Evolutionary conservation across 2,797 vertebrate species (phyloP).

Genomic region (Tiaroga cobitis): DNA sequence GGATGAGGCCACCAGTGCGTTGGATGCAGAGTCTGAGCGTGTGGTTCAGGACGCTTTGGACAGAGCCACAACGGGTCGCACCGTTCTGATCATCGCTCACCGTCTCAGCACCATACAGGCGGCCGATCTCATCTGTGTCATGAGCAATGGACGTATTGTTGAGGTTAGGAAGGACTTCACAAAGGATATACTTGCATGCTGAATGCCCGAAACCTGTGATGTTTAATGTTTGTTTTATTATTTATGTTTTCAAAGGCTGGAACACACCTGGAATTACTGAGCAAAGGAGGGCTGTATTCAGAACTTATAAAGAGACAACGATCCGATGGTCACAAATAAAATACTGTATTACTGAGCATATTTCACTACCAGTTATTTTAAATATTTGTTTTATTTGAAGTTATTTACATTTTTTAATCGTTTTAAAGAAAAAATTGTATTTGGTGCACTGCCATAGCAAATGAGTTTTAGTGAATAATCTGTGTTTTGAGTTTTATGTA

Average conservation of each 20-base stretch:
- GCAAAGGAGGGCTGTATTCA: slow-evolving; percentile 85
- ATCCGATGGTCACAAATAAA: slow-evolving; percentile 76
- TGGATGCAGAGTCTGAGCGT: slow-evolving; percentile 89
- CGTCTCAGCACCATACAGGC: slow-evolving; percentile 92
- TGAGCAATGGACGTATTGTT: slow-evolving; percentile 84
- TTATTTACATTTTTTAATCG: neutral
- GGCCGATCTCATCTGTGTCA: slow-evolving; percentile 89
- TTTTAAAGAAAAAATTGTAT: neutral
- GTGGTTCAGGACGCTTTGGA: slow-evolving; percentile 93
- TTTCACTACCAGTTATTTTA: neutral
- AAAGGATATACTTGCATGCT: neutral
- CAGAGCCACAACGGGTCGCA: slow-evolving; percentile 85
- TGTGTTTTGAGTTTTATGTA: neutral
- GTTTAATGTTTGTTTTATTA: neutral
- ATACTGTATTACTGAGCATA: neutral
- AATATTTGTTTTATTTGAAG: neutral
- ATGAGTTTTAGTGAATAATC: neutral
- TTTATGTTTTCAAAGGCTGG: slow-evolving; percentile 76
- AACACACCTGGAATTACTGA: slow-evolving; percentile 85
- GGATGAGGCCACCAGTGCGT: slow-evolving; percentile 93
- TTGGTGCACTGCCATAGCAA: neutral
- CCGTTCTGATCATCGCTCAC: slow-evolving; percentile 94
- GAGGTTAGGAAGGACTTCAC: slow-evolving; percentile 82
- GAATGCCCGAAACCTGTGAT: neutral
- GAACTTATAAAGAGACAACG: slow-evolving; percentile 88